phyloP scores from a whole-genome alignment of 2,113 vertebrate genomes.

The Sturnira hondurensis region DNA sequence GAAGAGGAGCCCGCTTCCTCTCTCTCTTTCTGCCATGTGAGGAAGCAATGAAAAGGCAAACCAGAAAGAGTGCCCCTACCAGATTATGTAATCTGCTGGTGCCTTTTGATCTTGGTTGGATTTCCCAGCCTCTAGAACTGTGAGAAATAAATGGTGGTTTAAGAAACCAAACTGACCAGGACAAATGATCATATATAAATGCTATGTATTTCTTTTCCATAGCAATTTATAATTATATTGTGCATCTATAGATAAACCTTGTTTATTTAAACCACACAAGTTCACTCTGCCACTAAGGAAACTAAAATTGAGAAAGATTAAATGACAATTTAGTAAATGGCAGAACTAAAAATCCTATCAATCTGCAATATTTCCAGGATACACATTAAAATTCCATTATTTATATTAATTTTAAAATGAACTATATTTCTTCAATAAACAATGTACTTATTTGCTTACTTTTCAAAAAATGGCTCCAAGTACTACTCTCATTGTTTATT shows the following conservation, averaged over 20 bases:
- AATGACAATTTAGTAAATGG: neutral
- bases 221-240: neutral
- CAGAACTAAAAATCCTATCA: neutral
- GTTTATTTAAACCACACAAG: slow-evolving; percentile 2
- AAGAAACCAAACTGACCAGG: neutral
- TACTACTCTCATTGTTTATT: neutral
- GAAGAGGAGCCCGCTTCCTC: neutral
- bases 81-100: neutral
- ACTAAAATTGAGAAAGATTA: slow-evolving; percentile 19
- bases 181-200: neutral
- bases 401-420: neutral
- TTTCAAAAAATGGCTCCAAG: neutral
- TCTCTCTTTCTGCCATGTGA: neutral
- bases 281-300: neutral
- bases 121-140: neutral
- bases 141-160: neutral
- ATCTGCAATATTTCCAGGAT: neutral
- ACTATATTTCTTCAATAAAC: neutral
- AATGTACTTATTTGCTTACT: neutral
- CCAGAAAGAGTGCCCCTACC: neutral
- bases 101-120: neutral
- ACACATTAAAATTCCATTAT: neutral
- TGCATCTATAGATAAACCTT: neutral
- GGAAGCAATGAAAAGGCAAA: neutral
- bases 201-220: slow-evolving; percentile 3